phyloP scores from a whole-genome alignment of 1,140 invertebrate genomes.

The Sycobia sp. region DNA sequence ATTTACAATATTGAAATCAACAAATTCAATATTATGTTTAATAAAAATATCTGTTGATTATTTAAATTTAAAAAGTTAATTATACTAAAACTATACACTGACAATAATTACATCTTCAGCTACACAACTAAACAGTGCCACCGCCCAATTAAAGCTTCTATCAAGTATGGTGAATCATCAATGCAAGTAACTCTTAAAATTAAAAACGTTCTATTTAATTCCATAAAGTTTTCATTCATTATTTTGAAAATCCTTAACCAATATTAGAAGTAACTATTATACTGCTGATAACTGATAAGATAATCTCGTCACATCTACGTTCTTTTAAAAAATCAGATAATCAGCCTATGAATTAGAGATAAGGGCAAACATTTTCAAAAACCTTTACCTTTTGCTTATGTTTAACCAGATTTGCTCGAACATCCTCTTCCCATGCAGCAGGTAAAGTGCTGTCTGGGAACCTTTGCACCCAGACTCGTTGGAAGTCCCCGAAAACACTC shows the following conservation, averaged over 20 bases:
- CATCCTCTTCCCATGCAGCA: slow-evolving; percentile 89
- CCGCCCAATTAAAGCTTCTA: slow-evolving; percentile 36
- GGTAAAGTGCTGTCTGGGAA: slow-evolving; percentile 87
- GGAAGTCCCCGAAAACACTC: slow-evolving; percentile 88
- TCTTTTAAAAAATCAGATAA: no score
- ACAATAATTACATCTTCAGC: slow-evolving; percentile 25
- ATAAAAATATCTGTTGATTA: no score
- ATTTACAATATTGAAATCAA: no score
- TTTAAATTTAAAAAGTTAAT: no score
- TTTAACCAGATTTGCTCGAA: slow-evolving; percentile 83
- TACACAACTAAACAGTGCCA: slow-evolving; percentile 34
- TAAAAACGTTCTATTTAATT: slow-evolving; percentile 5
- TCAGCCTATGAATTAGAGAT: no score
- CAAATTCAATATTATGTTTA: no score
- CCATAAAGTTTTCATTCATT: slow-evolving; percentile 16
- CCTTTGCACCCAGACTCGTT: slow-evolving; percentile 83
- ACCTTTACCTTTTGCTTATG: slow-evolving; percentile 81
- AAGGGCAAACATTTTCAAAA: neutral
- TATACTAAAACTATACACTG: no score
- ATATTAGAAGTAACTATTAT: no score
- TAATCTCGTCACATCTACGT: no score
- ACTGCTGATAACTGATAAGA: no score
- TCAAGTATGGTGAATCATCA: slow-evolving; percentile 34
- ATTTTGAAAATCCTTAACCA: no score
- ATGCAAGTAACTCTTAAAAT: slow-evolving; percentile 31